Base-by-base conservation (phyloP, 2,888 invertebrate species). In the Lasioglossum oenotherae region DNA sequence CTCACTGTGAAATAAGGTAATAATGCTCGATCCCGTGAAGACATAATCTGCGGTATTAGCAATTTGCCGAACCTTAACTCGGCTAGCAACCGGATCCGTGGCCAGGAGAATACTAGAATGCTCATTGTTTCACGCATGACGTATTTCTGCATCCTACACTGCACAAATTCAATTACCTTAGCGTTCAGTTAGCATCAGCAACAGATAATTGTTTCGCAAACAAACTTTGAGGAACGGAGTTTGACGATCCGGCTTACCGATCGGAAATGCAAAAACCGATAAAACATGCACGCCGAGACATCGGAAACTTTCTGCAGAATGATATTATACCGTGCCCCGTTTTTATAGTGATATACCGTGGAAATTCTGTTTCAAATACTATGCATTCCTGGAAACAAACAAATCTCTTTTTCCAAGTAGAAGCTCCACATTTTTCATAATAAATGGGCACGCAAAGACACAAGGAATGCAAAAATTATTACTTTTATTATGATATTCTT, bases 161-260 rank as follows among this genome's bases (percentile, higher is more conserved):
- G 80, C 57, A 38, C 76, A 49, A 67, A 83, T 80, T 83, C 76
- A 77, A 80, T 83, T 83, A 80, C 76, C 64, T 76, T 35, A 44
- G 75, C 80, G 80, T 83, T 80, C 73, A 83, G 83, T 83, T 80
- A 83, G 76, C 76, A 73, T 64, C 72, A 72, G 60, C 64, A 49
- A 46, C 46, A 73, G 80, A 71, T 80, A 83, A 83, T 83, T 80
- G 83, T 76, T 80, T 67, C 80, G 38, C 49, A 64, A 73, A 82
- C 82, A 78, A 74, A 82, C 74, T 74, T 82, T n/a, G 38, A 16
- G 31, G 64, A 31, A 60, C 74, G 46, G 75, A 79, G 79, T 82
- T 79, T 35, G 71, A 35, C 74, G 64, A 74, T 80, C 19, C 44
- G 41, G 60, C 67, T 74, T 60, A 27, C 46, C 73, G 31, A 49